Conservation (phyloP, 2,797 vertebrate species). For the Uromys caudimaculatus region DNA sequence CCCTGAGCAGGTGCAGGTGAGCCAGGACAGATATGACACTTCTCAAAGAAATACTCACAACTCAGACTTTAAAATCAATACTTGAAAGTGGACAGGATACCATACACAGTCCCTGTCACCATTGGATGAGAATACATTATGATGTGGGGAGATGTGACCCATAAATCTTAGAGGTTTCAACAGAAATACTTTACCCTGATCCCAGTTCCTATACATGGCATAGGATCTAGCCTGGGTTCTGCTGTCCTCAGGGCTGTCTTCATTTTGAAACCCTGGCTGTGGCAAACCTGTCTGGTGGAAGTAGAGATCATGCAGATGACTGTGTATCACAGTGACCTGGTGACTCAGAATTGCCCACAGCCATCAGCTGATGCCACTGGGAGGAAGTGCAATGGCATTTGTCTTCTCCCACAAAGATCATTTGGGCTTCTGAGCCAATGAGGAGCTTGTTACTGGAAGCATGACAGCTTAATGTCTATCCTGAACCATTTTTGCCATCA, state of each 20-base stretch:
- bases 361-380: neutral
- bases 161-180: neutral
- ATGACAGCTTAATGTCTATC: neutral
- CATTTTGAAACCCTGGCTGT: neutral
- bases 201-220: neutral
- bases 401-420: neutral
- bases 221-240: neutral
- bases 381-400: neutral
- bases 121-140: neutral
- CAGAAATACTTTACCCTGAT: neutral
- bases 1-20: neutral
- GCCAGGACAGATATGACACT: neutral
- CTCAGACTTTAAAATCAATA: neutral
- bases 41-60: neutral
- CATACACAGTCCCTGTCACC: neutral
- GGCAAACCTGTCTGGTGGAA: neutral
- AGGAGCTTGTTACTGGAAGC: neutral
- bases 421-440: neutral
- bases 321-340: neutral
- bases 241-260: neutral
- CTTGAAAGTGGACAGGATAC: neutral
- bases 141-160: neutral
- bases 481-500: neutral
- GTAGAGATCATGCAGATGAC: neutral
- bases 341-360: neutral